phyloP scores from a whole-genome alignment of 2,113 vertebrate genomes.

The Mesoclemmys tuberculata region DNA sequence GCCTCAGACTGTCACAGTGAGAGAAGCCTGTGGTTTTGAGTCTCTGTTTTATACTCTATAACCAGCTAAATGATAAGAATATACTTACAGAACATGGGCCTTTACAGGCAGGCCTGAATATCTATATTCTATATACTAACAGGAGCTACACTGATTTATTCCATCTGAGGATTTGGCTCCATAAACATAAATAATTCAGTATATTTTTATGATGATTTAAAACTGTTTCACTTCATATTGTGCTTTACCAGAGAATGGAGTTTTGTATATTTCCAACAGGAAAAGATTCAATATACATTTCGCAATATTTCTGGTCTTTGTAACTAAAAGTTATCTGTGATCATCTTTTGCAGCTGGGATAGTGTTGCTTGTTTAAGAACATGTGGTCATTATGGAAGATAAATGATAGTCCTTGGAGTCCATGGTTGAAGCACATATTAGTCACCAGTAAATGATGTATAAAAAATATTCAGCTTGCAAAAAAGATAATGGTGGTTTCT shows the following conservation, averaged over 20 bases:
- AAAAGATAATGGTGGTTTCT: constrained; percentile 68
- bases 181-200: neutral
- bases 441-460: constrained; percentile 74
- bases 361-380: constrained; percentile 53
- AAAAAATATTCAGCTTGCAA: constrained; percentile 72
- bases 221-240: neutral
- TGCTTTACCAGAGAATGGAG: neutral
- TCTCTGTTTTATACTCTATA: no score
- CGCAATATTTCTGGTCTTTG: neutral
- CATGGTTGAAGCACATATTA: constrained; percentile 65
- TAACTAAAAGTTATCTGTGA: constrained; percentile 30
- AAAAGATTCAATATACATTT: neutral
- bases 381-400: constrained; percentile 70
- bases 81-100: no score
- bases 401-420: constrained; percentile 65
- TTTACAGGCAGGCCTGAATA: no score
- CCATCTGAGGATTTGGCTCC: neutral
- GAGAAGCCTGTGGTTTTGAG: no score
- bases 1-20: no score
- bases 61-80: no score
- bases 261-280: neutral
- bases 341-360: constrained; percentile 30
- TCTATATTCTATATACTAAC: no score
- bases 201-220: neutral
- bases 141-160: neutral